Conservation (phyloP, 2,113 vertebrate species). For the Pontoporia blainvillei region DNA sequence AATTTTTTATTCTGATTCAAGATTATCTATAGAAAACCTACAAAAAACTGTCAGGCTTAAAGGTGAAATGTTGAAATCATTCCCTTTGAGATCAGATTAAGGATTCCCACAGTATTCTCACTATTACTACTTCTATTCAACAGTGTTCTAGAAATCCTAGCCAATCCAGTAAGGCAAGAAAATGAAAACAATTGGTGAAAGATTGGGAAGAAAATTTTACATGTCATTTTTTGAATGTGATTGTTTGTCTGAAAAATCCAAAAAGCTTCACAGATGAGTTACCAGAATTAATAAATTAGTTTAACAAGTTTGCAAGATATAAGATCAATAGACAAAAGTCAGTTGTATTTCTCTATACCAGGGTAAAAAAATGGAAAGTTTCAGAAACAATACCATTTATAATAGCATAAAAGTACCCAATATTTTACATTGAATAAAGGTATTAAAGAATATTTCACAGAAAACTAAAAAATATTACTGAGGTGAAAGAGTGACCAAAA, state of each 20-base stretch:
- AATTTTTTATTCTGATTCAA: not conserved
- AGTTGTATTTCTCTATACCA: not conserved
- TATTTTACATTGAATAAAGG: not conserved
- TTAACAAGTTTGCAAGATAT: not conserved
- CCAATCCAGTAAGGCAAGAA: not conserved
- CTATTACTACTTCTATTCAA: not conserved
- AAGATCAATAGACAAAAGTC: not conserved
- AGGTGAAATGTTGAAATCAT: not conserved
- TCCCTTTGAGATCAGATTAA: not conserved
- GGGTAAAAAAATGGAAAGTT: not conserved
- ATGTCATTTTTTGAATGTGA: not conserved
- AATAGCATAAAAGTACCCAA: not conserved
- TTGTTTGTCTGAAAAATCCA: not conserved
- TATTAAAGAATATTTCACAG: not conserved
- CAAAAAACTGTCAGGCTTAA: not conserved
- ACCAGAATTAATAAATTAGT: not conserved
- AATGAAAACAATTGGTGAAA: not conserved
- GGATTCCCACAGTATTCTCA: not conserved
- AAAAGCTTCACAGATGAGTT: not conserved
- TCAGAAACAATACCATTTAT: not conserved
- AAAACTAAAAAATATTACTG: not conserved
- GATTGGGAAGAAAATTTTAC: not conserved
- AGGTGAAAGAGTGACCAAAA: not conserved
- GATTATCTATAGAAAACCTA: not conserved
- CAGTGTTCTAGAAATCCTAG: not conserved